Evolutionary conservation across 2,888 invertebrate species (phyloP).

Genomic region (Apoda limacodes): DNA sequence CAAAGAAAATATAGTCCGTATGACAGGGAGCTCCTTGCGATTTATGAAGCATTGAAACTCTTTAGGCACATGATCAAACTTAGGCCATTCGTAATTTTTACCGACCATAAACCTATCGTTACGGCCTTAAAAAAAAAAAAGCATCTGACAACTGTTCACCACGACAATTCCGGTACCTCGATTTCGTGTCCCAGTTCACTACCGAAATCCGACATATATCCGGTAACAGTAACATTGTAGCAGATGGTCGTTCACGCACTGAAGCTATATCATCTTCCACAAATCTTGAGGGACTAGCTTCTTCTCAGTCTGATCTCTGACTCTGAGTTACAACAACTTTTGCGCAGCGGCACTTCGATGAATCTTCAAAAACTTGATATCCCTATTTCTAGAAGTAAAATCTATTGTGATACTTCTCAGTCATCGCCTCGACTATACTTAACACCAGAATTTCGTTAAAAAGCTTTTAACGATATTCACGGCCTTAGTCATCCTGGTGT

Average conservation of each 20-base stretch:
- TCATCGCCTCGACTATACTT: slow-evolving; percentile 8
- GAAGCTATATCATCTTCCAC: too few relatives aligned
- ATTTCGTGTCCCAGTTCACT: slow-evolving; percentile 6
- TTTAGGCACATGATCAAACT: too few relatives aligned
- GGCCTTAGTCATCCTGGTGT: slow-evolving; percentile 14
- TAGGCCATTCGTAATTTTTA: slow-evolving; percentile 8
- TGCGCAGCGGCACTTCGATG: too few relatives aligned
- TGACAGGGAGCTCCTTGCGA: slow-evolving; percentile 14
- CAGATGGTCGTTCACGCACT: too few relatives aligned
- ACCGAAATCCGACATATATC: slow-evolving; percentile 3
- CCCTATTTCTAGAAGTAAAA: too few relatives aligned
- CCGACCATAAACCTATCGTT: slow-evolving; percentile 16
- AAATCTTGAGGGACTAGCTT: too few relatives aligned
- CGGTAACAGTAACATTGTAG: too few relatives aligned
- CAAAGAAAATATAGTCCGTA: slow-evolving; percentile 15
- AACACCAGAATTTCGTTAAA: slow-evolving; percentile 9
- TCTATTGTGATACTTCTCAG: slow-evolving; percentile 11
- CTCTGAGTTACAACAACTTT: too few relatives aligned
- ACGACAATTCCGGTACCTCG: too few relatives aligned
- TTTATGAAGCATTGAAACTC: too few relatives aligned
- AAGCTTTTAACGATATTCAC: slow-evolving; percentile 9
- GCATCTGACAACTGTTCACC: slow-evolving; percentile 7
- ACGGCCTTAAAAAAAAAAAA: slow-evolving; percentile 11
- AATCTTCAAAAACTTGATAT: too few relatives aligned
- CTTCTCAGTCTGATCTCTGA: too few relatives aligned